A percentile compares a stretch with the other conserved stretches of the same genome.
phyloP scores from a whole-genome alignment of 2,113 vertebrate species.

The Gallinago paraguaiae region DNA sequence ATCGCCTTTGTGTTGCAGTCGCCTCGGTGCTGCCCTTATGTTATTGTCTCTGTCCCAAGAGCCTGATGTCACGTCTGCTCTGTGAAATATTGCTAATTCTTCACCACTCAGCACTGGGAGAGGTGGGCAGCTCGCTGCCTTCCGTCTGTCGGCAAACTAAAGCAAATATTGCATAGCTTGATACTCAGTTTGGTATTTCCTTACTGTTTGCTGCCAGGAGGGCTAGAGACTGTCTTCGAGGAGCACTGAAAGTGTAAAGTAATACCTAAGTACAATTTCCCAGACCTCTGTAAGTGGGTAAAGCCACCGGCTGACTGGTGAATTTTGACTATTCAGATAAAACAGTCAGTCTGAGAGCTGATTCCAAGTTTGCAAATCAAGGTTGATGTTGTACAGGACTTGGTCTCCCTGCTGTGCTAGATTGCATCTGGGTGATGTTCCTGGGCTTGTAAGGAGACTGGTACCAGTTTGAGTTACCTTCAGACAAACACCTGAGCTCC shows the following conservation, averaged over 20 bases:
- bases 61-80: neutral
- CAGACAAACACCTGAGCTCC: neutral
- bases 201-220: neutral
- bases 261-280: neutral
- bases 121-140: neutral
- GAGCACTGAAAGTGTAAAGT: neutral
- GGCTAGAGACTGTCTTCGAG: neutral
- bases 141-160: neutral
- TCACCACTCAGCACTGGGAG: neutral
- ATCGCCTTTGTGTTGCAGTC: neutral
- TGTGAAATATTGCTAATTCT: neutral
- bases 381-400: neutral
- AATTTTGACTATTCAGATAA: neutral
- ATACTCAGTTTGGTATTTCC: neutral
- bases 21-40: rapidly evolving
- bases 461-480: neutral
- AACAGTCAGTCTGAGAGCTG: neutral
- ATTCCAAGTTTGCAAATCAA: neutral
- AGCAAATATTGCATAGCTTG: neutral
- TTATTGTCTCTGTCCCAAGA: neutral
- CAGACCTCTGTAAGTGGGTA: neutral
- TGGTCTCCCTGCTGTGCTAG: rapidly evolving
- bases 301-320: neutral
- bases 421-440: neutral
- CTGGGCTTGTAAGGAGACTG: neutral